phyloP scores from a whole-genome alignment of 2,113 vertebrate genomes.

The Gymnorhina tibicen region DNA sequence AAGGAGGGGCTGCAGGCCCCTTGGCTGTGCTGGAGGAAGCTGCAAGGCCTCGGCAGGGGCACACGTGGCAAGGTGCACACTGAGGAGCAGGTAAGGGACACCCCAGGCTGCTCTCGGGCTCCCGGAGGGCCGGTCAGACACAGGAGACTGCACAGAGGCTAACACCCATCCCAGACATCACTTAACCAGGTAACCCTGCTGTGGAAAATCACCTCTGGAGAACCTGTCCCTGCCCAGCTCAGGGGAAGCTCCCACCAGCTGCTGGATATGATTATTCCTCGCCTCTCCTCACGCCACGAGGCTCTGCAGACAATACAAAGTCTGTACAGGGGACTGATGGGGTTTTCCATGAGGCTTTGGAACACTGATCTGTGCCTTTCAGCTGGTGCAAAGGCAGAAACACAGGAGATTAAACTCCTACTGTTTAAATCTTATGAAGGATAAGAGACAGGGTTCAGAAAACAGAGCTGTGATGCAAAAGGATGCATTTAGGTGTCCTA shows the following conservation, averaged over 20 bases:
- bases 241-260: not conserved
- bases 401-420: not conserved
- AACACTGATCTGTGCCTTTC: not conserved
- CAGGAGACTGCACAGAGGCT: not conserved
- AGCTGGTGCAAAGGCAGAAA: not conserved
- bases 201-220: not conserved
- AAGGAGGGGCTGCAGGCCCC: not conserved
- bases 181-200: not conserved
- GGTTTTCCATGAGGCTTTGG: not conserved
- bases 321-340: not conserved
- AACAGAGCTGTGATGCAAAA: not conserved
- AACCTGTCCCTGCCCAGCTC: not conserved
- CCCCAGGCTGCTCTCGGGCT: not conserved
- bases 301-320: not conserved
- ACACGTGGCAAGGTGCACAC: accelerated
- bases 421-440: not conserved
- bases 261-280: not conserved
- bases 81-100: not conserved
- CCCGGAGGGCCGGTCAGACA: not conserved
- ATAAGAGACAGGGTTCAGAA: not conserved
- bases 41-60: not conserved
- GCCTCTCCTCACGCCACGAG: accelerated
- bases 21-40: not conserved
- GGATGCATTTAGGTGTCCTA: not conserved
- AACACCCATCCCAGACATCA: not conserved